Base-by-base conservation (phyloP, 2,888 invertebrate genomes). In the Agriopis marginaria region DNA sequence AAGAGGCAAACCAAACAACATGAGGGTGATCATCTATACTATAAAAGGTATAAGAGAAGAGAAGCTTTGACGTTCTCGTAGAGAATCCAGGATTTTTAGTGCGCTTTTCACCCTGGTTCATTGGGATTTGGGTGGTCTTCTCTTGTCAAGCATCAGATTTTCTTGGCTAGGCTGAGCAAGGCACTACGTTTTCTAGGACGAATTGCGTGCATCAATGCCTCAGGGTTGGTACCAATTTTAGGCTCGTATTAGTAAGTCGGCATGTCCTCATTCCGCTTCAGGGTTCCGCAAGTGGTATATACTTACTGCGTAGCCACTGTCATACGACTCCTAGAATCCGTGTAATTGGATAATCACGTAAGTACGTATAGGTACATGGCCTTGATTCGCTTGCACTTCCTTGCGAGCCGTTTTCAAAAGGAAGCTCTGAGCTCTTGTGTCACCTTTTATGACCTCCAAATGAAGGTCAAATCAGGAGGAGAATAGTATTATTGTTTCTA, bases 311-410 rank as follows among this genome's bases (percentile, higher is more conserved):
- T 61, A 63, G 59, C 55, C 55, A 63, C 56, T 51, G 54, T 51
- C 67, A 54, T 54, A 58, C 12, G 68, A 66, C 63, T 70, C 69
- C 63, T 66, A 32, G 63, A 67, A 71, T 64, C 59, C 61, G 63
- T 12, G 49, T 71, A 71, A 76, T 76, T 74, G 75, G 66, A 74
- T 76, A 74, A 76, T 74, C 51, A 45, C 62, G 60, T 44, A 62
- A 5, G 45, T 42, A 61, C 40, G 44, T 51, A 44, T 17, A 23
- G 14, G 32, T 32, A 1, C 50, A 11, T 40, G 40, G 58, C 70
- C 70, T 66, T 60, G 56, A 9, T 45, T 50, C n/a, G 23, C 60
- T 42, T 66, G 62, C 70, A 63, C 58, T 70, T 70, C 70, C 66
- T 62, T 47, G 47, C 54, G 49, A 39, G 50, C 14, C 42, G 51